Percentiles rank a stretch among this genome's conserved stretches.
phyloP scores from a whole-genome alignment of 2,797 vertebrate species.

The Meriones psammophilus region DNA sequence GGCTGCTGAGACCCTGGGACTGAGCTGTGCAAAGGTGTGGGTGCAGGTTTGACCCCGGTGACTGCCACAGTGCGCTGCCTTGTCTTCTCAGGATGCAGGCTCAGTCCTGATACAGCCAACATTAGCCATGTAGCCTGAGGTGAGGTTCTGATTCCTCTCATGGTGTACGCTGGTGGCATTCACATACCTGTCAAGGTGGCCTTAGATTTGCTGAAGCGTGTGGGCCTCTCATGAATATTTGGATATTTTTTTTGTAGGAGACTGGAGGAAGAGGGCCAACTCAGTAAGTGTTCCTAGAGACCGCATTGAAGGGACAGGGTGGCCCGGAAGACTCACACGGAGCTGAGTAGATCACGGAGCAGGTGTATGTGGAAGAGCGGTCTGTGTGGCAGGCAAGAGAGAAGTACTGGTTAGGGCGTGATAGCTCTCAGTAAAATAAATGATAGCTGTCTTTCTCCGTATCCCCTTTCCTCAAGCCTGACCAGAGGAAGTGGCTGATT shows the following conservation, averaged over 20 bases:
- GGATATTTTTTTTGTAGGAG: constrained; percentile 11
- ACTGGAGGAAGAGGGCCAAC: background rate
- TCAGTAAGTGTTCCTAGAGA: background rate
- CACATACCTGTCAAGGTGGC: background rate
- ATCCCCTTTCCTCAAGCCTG: background rate
- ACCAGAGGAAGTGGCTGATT: constrained; percentile 44
- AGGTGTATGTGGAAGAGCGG: background rate
- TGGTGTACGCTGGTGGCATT: background rate
- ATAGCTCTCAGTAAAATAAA: background rate
- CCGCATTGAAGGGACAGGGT: background rate
- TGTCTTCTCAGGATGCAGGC: background rate
- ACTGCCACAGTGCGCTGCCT: background rate
- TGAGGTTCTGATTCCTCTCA: background rate
- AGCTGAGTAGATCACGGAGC: background rate
- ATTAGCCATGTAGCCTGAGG: background rate
- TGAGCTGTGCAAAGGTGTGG: background rate
- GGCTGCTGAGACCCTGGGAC: background rate
- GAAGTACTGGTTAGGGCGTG: background rate
- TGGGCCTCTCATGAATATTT: no score
- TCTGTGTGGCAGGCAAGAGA: background rate
- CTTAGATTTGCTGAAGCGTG: background rate
- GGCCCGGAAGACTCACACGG: background rate
- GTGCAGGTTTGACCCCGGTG: background rate
- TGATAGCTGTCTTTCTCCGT: background rate
- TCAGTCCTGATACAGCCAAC: background rate